Evolutionary conservation across 2,113 vertebrate species (phyloP), one percentile per base, ranked within the genome.

Genomic region (Nipponia nippon): DNA sequence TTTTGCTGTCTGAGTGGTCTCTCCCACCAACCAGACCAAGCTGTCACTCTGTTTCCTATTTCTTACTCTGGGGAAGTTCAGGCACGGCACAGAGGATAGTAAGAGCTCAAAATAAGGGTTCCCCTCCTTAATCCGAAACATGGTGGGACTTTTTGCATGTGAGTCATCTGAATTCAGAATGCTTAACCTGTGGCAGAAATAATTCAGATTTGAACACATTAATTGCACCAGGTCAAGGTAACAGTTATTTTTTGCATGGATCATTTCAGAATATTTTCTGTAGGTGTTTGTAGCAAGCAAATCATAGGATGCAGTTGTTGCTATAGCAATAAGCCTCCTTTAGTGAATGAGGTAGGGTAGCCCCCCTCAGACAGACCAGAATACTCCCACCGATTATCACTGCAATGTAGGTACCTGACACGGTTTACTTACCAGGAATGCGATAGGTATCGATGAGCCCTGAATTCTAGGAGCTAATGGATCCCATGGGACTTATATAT

Each of bases 271-370:
- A 82, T 75, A 69, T 81, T 90, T 71, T 84, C 90, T 92, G 70
- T 0, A 0, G 52, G 90, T 81, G 65, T 88, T 93, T 91, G 10
- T 62, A 88, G 91, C 75, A 89, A 81, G 73, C 56, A 85, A 90
- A 95, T 82, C 71, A 91, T 52, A 95, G 91, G 90, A 95, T 95
- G 67, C 38, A 55, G 92, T 67, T 96, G 95, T 98, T 97, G 95
- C 97, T 91, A 95, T 98, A 97, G 97, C 95, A 94, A 97, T 97
- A 75, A 96, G 53, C 63, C 90, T 93, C 75, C 52, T 16, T 85
- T 92, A 81, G 81, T 95, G 73, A 75, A 47, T 83, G 89, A 94
- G 83, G 36, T 52, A 56, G 93, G 72, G 94, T 94, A 92, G 88
- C 66, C 83, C 77, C 78, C 62, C 79, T 87, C 61, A 89, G 84